Evolutionary conservation across 1,140 invertebrate genomes (phyloP).

Genomic region (Apolygus lucorum): DNA sequence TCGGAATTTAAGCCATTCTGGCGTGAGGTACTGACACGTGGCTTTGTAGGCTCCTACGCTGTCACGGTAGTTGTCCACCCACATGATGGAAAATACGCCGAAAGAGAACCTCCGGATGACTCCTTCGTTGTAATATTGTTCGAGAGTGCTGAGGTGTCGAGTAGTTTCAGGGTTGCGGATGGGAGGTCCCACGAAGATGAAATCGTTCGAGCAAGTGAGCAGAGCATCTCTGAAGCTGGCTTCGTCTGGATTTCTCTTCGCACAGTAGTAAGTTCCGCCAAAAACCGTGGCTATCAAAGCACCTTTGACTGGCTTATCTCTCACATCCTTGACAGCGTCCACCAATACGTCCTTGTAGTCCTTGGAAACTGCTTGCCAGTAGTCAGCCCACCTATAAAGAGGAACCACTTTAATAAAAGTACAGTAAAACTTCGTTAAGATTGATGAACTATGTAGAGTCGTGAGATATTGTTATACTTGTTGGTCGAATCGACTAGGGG

Average conservation of each 20-base stretch:
- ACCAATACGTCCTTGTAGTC: conserved; percentile 52
- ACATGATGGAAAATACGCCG: conserved; percentile 63
- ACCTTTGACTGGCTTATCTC: conserved; percentile 47
- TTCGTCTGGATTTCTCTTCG: conserved; percentile 56
- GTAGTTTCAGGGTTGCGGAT: conserved; percentile 58
- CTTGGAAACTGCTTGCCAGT: conserved; percentile 50
- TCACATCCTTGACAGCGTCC: conserved; percentile 47
- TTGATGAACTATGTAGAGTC: too few relatives aligned
- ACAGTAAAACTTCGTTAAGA: neutral
- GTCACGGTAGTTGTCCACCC: conserved; percentile 57
- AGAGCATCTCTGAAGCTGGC: conserved; percentile 50
- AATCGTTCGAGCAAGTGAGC: conserved; percentile 48
- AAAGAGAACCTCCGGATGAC: conserved; percentile 54
- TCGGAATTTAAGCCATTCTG: conserved; percentile 49
- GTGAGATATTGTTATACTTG: too few relatives aligned
- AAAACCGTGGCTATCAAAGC: conserved; percentile 42
- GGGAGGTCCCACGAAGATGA: conserved; percentile 53
- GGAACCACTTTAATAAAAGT: neutral
- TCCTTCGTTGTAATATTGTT: conserved; percentile 55
- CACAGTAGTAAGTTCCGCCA: conserved; percentile 40
- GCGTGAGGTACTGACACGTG: conserved; percentile 59
- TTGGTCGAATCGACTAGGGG: too few relatives aligned
- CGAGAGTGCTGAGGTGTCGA: conserved; percentile 52
- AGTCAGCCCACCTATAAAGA: conserved; percentile 42
- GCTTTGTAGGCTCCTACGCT: conserved; percentile 58